Evolutionary conservation across 2,113 vertebrate genomes (phyloP).

Genomic region (Oreochromis tanganicae): DNA sequence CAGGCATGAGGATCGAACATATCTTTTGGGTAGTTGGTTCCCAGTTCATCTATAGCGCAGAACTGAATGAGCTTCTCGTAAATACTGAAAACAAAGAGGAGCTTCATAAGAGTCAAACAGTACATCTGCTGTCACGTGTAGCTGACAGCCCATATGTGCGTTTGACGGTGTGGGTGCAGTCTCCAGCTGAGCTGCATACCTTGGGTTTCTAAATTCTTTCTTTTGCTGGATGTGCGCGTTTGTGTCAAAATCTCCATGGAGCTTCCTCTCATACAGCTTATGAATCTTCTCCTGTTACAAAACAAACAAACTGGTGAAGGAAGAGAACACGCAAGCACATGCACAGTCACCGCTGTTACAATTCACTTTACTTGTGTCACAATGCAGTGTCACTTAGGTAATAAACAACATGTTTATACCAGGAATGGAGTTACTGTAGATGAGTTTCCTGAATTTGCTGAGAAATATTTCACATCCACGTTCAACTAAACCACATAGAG

Average conservation of each 20-base stretch:
- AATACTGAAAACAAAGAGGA: slow-evolving; percentile 74
- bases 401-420: background rate
- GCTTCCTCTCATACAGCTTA: slow-evolving; percentile 90
- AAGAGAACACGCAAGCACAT: background rate
- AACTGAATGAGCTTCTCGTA: slow-evolving; percentile 99
- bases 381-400: background rate
- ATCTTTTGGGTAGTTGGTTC: slow-evolving; percentile 98
- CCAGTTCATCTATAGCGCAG: slow-evolving; percentile 93
- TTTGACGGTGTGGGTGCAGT: background rate
- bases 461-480: slow-evolving; percentile 60
- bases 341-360: background rate
- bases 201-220: slow-evolving; percentile 97
- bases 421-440: background rate
- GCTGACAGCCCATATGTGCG: background rate
- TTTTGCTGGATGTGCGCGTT: slow-evolving; percentile 96
- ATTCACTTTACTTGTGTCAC: background rate
- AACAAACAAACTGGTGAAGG: background rate
- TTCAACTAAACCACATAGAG: slow-evolving; percentile 33
- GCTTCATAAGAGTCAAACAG: background rate
- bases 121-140: background rate
- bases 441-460: slow-evolving; percentile 2
- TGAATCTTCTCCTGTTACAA: slow-evolving; percentile 88
- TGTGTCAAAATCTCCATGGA: slow-evolving; percentile 93
- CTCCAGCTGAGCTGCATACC: slow-evolving; percentile 65
- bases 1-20: slow-evolving; percentile 98